Conservation (phyloP, 2,797 vertebrate genomes). For the Pagetopsis macropterus region DNA sequence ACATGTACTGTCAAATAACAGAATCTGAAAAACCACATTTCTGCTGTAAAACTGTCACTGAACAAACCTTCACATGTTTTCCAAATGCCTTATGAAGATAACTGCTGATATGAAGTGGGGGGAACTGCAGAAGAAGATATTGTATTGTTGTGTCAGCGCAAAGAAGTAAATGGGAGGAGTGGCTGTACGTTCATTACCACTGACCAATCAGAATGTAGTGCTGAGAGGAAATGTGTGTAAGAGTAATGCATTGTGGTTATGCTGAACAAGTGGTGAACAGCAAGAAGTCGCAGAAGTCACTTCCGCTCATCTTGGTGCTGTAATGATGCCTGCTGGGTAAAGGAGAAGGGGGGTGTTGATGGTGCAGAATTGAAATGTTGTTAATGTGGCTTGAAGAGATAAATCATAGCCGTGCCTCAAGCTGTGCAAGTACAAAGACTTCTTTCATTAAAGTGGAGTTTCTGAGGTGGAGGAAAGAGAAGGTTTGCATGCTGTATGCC, state of each 20-base stretch:
- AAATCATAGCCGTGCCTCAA: constrained; percentile 18
- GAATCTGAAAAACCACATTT: background rate
- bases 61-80: background rate
- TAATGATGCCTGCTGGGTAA: constrained; percentile 44
- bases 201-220: constrained; percentile 1
- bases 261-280: constrained; percentile 21
- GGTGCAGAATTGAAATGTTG: constrained; percentile 27
- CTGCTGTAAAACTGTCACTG: background rate
- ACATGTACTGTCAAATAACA: background rate
- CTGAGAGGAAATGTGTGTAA: constrained; percentile 19
- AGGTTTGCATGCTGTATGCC: background rate
- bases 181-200: constrained; percentile 6
- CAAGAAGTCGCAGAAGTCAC: constrained; percentile 22
- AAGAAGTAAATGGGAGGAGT: constrained; percentile 5
- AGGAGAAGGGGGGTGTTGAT: constrained; percentile 3
- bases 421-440: constrained; percentile 21
- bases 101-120: background rate
- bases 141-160: background rate
- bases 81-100: background rate
- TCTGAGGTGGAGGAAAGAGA: constrained; percentile 3
- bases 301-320: constrained; percentile 19
- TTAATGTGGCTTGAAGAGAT: constrained; percentile 51
- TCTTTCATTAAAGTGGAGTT: constrained; percentile 20
- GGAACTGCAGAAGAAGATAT: background rate
- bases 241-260: constrained; percentile 15